Evolutionary conservation across 2,113 vertebrate species (phyloP), one percentile per base, ranked within the genome.

Genomic region (Casuarius casuarius): DNA sequence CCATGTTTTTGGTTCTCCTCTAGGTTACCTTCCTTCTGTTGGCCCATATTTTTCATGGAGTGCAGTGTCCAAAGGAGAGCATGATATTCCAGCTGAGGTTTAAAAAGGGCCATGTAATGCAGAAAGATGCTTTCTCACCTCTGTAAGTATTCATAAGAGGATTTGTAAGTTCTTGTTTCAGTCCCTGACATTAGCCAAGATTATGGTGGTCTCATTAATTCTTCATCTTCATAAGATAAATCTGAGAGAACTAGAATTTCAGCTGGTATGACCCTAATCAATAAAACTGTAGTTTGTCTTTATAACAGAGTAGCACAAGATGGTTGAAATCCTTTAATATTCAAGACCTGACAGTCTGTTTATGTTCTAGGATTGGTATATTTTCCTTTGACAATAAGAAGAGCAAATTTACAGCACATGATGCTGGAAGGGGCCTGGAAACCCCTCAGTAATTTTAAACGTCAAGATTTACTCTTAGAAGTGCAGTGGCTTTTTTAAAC

Each of bases 391-490:
- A 87, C 89, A 91, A 72, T 65, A 92, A 85, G 21, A 92, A 71
- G 62, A 89, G 59, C 38, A 94, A 84, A 94, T 92, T 82, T 89
- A 66, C 75, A 91, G 51, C 76, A 76, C 1, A 0, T 8, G 4
- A 56, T 80, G 56, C 42, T 56, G 54, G 56, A 46, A 93, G 48
- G 42, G 91, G 72, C 68, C 65, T 94, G 76, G 46, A 94, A 95
- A 95, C 49, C 84, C 90, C 95, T 94, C 0, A 3, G 80, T 85
- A 81, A 48, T 96, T 95, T 88, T 63, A 91, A 94, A 89, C 11
- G 0, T 91, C 21, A 4, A 94, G 85, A 90, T 85, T 89, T 96
- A 93, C 92, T 84, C 80, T 97, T 92, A 87, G 31, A 96, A 95
- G 87, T 78, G 73, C 40, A 96, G 78, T 46, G 62, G 33, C 5